Evolutionary conservation across 2,888 invertebrate genomes (phyloP).

Genomic region (Patella ulyssiponensis): DNA sequence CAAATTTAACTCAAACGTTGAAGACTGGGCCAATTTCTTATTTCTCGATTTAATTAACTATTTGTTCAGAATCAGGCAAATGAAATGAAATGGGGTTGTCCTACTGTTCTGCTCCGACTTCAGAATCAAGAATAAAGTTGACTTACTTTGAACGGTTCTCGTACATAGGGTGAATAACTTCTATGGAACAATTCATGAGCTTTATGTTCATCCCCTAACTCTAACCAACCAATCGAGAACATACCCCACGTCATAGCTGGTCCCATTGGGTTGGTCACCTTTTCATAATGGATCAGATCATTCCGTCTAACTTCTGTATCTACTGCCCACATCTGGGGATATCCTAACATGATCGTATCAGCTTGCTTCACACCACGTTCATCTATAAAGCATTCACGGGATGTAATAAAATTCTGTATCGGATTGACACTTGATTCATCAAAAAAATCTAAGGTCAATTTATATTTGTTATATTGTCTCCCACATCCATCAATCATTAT

Average conservation of each 20-base stretch:
- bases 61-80: too few relatives aligned
- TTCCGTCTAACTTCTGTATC: slow-evolving; percentile 48
- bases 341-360: slow-evolving; percentile 69
- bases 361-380: slow-evolving; percentile 62
- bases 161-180: slow-evolving; percentile 55
- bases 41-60: too few relatives aligned
- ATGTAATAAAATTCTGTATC: too few relatives aligned
- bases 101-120: background rate
- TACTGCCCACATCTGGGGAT: slow-evolving; percentile 63
- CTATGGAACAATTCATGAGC: slow-evolving; percentile 60
- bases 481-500: too few relatives aligned
- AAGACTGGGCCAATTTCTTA: too few relatives aligned
- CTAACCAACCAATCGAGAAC: slow-evolving; percentile 69
- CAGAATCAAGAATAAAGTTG: background rate
- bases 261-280: slow-evolving; percentile 50
- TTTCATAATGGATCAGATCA: slow-evolving; percentile 66
- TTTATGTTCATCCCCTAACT: slow-evolving; percentile 59
- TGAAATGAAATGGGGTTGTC: too few relatives aligned
- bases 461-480: too few relatives aligned
- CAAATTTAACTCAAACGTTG: too few relatives aligned
- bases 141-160: slow-evolving; percentile 65
- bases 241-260: slow-evolving; percentile 73
- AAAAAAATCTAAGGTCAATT: too few relatives aligned
- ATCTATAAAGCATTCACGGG: slow-evolving; percentile 9
- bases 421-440: too few relatives aligned